Base-by-base conservation (phyloP, 2,888 invertebrate species). In the Drosophila dives region DNA sequence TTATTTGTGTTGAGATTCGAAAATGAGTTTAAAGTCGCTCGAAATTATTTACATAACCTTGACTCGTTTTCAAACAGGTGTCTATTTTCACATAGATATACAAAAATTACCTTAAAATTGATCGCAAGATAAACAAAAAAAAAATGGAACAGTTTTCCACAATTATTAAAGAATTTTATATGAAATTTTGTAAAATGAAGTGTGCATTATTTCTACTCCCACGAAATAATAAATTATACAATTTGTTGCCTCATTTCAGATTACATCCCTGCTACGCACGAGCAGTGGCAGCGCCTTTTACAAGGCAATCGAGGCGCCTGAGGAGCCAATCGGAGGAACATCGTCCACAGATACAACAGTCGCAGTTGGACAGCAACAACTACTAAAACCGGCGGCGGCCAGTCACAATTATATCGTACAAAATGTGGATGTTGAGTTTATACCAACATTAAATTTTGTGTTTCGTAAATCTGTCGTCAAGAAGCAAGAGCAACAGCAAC, bases 191-290 rank as follows among this genome's bases (percentile, higher is more conserved):
- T 7, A 2, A 23, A 45, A 23, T 45, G 7, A 3, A 23, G 12
- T 23, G 3, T 45, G 10, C n/a, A n/a, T 40, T 40, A 23, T 20
- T 23, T 42, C 5, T 42, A 42, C 12, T 20, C 6, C 5, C 2
- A 56, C n/a, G 32, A 51, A 20, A 54, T 54, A 38, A 38, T 12
- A n/a, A 38, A 4, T 38, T 38, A 1, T n/a, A 3, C 0, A 12
- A 54, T 40, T 17, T n/a, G 32, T n/a, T 26, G 49, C 56, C 59
- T 42, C n/a, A 55, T 73, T 91, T 10, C 67, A 93, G 93, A 90
- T 93, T 63, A 92, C 93, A 64, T 91, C 93, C n/a, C 67, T 93
- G 73, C 87, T 93, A 53, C 92, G 93, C 36, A 90, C 92, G 51
- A 90, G 88, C 73, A 90, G 88, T 63, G 86, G 90, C 36, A 87